phyloP scores from a whole-genome alignment of 1,140 invertebrate species.

The Pachypeltis micranthus region DNA sequence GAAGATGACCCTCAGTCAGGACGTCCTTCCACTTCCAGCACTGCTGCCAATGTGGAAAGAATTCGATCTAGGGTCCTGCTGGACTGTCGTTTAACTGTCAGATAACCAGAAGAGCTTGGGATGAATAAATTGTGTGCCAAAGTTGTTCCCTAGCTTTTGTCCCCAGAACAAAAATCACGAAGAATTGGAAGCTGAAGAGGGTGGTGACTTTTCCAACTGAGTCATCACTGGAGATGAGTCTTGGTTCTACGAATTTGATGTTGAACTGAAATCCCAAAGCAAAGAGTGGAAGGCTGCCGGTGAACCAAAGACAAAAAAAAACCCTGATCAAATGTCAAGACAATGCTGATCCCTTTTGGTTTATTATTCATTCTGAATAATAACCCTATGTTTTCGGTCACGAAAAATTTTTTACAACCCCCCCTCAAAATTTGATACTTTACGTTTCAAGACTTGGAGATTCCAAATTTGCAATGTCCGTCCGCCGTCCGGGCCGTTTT shows the following conservation, averaged over 20 bases:
- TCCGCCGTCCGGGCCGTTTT: too few species aligned
- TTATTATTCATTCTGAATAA: too few species aligned
- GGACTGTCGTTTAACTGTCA: slow-evolving; percentile 23
- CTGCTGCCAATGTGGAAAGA: slow-evolving; percentile 30
- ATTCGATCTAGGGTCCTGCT: slow-evolving; percentile 21
- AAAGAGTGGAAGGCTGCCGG: slow-evolving; percentile 10
- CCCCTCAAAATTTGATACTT: too few species aligned
- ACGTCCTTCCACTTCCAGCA: slow-evolving; percentile 26
- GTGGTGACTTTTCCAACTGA: slow-evolving; percentile 16
- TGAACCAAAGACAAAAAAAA: not conserved
- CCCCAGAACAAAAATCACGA: slow-evolving; percentile 20
- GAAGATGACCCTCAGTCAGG: slow-evolving; percentile 21
- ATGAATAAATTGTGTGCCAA: slow-evolving; percentile 16
- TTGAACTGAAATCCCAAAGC: slow-evolving; percentile 19
- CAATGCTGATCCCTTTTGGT: not conserved
- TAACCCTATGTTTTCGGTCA: too few species aligned
- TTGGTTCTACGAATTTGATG: slow-evolving; percentile 13
- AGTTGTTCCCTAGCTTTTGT: slow-evolving; percentile 15
- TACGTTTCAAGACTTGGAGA: too few species aligned
- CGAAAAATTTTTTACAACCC: too few species aligned
- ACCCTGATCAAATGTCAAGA: not conserved
- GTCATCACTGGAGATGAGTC: slow-evolving; percentile 22
- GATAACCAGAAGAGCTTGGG: slow-evolving; percentile 24
- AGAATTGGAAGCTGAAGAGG: slow-evolving; percentile 5
- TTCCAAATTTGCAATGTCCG: too few species aligned